Evolutionary conservation across 2,888 invertebrate genomes (phyloP), one percentile per base, ranked within the genome.

Genomic region (Drosophila kambysellisi): DNA sequence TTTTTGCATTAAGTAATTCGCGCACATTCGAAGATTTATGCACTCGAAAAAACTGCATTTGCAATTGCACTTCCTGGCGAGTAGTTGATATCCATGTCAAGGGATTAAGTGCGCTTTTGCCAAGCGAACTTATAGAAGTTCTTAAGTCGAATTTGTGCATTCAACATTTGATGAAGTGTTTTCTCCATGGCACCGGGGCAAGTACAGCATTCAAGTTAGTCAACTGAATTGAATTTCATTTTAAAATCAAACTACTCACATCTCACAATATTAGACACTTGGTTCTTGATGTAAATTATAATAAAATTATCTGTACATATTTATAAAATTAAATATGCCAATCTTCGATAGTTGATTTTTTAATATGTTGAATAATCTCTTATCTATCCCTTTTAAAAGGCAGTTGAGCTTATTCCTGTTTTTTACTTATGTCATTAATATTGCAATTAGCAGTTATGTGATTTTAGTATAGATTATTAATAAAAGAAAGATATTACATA

Each of bases 1-100:
- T 70, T 72, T 85, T 88, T 64, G 64, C 74, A 59, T 61, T 76
- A 89, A 88, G 85, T 85, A 89, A 85, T 86, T 88, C 90, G 87
- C 83, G 76, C 58, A 39, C 66, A 76, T 30, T 86, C 64, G 59
- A 81, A 77, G 85, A 85, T 89, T 85, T 85, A 89, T 85, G 71
- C 83, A 78, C 66, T 86, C 70, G 48, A 39, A 59, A 59, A 63
- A 88, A 61, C 41, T 78, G 56, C 71, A 76, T 54, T 67, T 75
- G 81, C 65, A 60, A 37, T 53, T 68, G 46, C 41, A 68, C 58
- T 64, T 82, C 65, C 66, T 58, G 30, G 30, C 65, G 17, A 54
- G 54, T n/a, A 54, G 66, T 79, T 89, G 88, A 73, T 72, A 68
- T 78, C 61, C 78, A 65, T 73, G 71, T 68, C 74, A 68, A 54